Evolutionary conservation across 2,113 vertebrate species (phyloP), one percentile per base, ranked within the genome.

Genomic region (Mola mola): DNA sequence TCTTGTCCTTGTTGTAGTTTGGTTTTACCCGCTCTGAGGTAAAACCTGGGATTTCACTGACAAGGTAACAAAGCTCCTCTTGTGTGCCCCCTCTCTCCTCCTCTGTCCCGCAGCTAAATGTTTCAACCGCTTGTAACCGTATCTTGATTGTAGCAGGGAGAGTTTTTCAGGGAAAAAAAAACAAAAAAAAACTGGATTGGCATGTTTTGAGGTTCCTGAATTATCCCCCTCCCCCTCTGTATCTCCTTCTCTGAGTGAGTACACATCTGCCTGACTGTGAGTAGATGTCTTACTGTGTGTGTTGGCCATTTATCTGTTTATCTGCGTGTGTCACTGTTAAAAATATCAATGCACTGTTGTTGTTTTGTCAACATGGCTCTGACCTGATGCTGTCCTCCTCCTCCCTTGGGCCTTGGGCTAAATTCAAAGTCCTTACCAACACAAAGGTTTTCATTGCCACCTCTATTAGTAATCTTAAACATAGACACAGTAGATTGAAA

Each of bases 131-230:
- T 46, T 76, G 82, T 84, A 86, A 87, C 50, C 40, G 3, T 62
- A 86, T 78, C 83, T 74, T 29, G 57, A 68, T 44, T 58, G 75
- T 34, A 34, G 78, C 46, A 29, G 62, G 53, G 63, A 75, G 58
- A 65, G 53, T 31, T 67, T 53, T 50, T 44, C 43, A 48, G 63
- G n/a, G n/a, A n/a, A n/a, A n/a, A n/a, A n/a, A n/a, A n/a, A n/a
- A n/a, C n/a, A n/a, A n/a, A n/a, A n/a, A 72, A 76, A 74, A 85
- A 87, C 75, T 75, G 83, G 83, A 81, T 53, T 38, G 38, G 66
- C 75, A 21, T 66, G 79, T 86, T 86, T 69, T 47, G 56, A 42
- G 69, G 36, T 69, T 84, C 50, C 51, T 62, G 68, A 68, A 72
- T 50, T 50, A 49, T 25, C 36, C 6, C 22, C 41, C 10, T 26